phyloP scores from a whole-genome alignment of 2,113 vertebrate genomes.

The Tauraco erythrolophus region DNA sequence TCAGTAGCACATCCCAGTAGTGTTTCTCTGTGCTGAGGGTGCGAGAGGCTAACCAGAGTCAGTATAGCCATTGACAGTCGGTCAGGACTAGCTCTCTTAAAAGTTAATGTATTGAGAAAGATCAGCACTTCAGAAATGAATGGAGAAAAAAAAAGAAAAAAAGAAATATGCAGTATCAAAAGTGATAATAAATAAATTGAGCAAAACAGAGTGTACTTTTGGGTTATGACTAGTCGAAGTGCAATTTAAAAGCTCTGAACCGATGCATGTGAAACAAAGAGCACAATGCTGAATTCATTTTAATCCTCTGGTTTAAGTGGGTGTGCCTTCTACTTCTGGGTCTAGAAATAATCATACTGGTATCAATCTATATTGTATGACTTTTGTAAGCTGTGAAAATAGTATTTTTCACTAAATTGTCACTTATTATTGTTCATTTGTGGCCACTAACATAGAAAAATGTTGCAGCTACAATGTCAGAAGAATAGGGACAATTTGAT shows the following conservation, averaged over 20 bases:
- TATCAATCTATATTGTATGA: slow-evolving; percentile 87
- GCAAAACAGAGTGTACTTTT: slow-evolving; percentile 56
- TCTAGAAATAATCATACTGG: slow-evolving; percentile 84
- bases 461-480: slow-evolving; percentile 92
- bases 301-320: slow-evolving; percentile 80
- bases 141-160: slow-evolving; percentile 20
- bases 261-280: slow-evolving; percentile 69
- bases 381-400: slow-evolving; percentile 87
- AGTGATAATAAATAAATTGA: slow-evolving; percentile 65
- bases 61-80: slow-evolving; percentile 49
- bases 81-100: slow-evolving; percentile 61
- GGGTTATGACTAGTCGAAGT: slow-evolving; percentile 57
- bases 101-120: slow-evolving; percentile 66
- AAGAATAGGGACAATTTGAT: slow-evolving; percentile 98
- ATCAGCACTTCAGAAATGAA: slow-evolving; percentile 59
- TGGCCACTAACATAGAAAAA: slow-evolving; percentile 87
- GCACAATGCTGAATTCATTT: slow-evolving; percentile 77
- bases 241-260: slow-evolving; percentile 72
- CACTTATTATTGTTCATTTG: slow-evolving; percentile 93
- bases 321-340: slow-evolving; percentile 58
- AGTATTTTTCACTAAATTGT: slow-evolving; percentile 89
- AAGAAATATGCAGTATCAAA: slow-evolving; percentile 41
- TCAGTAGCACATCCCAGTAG: slow-evolving; percentile 23
- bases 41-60: slow-evolving; percentile 42
- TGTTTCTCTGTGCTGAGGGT: slow-evolving; percentile 41